Evolutionary conservation across 2,113 vertebrate species (phyloP).

Genomic region (Platysteira castanea): DNA sequence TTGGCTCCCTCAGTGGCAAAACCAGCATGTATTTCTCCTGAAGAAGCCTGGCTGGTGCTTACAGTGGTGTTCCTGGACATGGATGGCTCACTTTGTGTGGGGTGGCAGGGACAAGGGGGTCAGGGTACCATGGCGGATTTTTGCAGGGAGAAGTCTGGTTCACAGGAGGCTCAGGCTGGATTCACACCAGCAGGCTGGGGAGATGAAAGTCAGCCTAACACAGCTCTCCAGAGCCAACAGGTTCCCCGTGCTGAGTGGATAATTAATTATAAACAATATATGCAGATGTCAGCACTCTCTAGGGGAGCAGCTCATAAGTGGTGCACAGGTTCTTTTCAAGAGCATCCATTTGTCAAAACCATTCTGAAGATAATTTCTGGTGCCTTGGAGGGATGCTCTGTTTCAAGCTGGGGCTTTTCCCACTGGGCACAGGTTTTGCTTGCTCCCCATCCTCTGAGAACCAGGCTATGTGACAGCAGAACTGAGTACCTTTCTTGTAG

Average conservation of each 20-base stretch:
- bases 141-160: background rate
- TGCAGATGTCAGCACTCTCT: background rate
- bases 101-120: rapidly evolving
- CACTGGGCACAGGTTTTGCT: rapidly evolving
- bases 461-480: rapidly evolving
- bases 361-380: background rate
- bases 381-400: rapidly evolving
- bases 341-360: background rate
- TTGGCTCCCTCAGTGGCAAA: background rate
- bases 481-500: background rate
- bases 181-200: background rate
- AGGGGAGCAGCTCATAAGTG: background rate
- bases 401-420: background rate
- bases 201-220: background rate
- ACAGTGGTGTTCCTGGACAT: background rate
- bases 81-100: rapidly evolving
- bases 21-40: rapidly evolving
- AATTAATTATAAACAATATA: background rate
- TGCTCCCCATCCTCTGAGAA: background rate
- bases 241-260: background rate
- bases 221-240: background rate
- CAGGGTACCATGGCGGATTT: background rate
- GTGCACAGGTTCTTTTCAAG: background rate
- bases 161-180: background rate
- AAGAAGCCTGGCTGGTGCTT: background rate